Conservation (phyloP, 2,797 vertebrate genomes). For the Danio tinwini region DNA sequence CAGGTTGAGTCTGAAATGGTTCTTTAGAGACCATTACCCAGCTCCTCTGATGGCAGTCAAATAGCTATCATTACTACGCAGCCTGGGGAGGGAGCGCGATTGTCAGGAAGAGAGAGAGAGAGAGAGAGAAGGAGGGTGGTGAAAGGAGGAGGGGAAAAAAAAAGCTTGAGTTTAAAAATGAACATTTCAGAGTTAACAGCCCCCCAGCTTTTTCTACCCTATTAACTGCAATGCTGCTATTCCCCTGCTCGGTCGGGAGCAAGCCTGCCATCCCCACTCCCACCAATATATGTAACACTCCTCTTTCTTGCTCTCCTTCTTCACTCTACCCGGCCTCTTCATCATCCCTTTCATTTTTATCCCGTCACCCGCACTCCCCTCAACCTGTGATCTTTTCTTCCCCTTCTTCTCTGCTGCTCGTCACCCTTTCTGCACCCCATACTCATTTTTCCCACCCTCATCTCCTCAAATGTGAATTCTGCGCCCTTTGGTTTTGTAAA, state of each 20-base stretch:
- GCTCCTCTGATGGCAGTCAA: conserved; percentile 85
- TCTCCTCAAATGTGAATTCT: conserved; percentile 47
- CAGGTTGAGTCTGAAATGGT: conserved; percentile 82
- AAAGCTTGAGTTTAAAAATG: conserved; percentile 76
- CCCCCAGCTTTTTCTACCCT: conserved; percentile 83
- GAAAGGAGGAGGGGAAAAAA: conserved; percentile 35
- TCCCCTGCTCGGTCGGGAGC: conserved; percentile 78
- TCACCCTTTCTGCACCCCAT: conserved; percentile 50
- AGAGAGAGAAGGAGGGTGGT: conserved; percentile 32
- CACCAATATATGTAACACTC: conserved; percentile 51
- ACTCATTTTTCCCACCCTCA: conserved; percentile 50
- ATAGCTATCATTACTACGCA: conserved; percentile 85
- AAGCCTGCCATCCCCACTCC: conserved; percentile 66
- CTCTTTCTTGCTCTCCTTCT: conserved; percentile 42
- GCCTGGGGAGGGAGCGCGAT: conserved; percentile 64
- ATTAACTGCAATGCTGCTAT: conserved; percentile 85
- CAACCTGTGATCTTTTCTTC: conserved; percentile 51
- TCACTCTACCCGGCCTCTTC: conserved; percentile 49
- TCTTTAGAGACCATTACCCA: conserved; percentile 84
- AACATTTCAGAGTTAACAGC: conserved; percentile 84
- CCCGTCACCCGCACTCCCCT: conserved; percentile 41
- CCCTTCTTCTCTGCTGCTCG: conserved; percentile 39
- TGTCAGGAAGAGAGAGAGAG: conserved; percentile 63
- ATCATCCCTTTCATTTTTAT: conserved; percentile 53
- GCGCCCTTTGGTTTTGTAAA: conserved; percentile 39